Base-by-base conservation (phyloP, 2,797 vertebrate species). In the Pempheris klunzingeri region DNA sequence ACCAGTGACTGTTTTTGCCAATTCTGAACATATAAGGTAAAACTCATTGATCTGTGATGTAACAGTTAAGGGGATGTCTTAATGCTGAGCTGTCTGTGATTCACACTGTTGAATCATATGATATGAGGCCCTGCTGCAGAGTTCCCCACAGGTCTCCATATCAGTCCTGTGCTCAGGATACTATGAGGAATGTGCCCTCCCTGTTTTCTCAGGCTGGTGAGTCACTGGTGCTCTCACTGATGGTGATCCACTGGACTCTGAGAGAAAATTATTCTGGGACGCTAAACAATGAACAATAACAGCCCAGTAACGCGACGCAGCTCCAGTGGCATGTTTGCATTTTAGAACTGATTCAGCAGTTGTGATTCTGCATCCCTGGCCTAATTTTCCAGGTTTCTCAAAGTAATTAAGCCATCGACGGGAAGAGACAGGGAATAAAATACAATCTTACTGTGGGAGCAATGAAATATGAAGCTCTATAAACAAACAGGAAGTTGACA, bases 401-500 rank as follows among this genome's bases (percentile, higher is more conserved):
- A 78, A 77, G 54, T 15, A 69, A 52, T 57, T 8, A 55, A 32
- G 15, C 17, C 28, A 62, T 22, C 57, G 38, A 77, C 52, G 30
- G 57, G 32, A 55, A 49, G 34, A 64, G 36, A 80, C 57, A 75
- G 61, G 10, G 30, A 55, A 32, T 28, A 62, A 4, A 59, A 39
- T 62, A 6, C 22, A 28, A 70, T 76, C 17, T 69, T 10, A 62
- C 47, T 86, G 85, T 91, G 87, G 83, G 87, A 90, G 88, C 44
- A 68, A 9, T 65, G 82, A 80, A 87, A 88, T 59, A 74, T 65
- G 78, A 86, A 34, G 72, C 83, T 78, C 22, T 68, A 64, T 81
- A 88, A 91, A 91, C 87, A 92, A 92, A 92, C 91, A 93, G 90
- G 92, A 91, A 89, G 87, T 77, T 84, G 77, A 85, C 73, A 38